Evolutionary conservation across 2,797 vertebrate species (phyloP).

Genomic region (Cottoperca gobio): DNA sequence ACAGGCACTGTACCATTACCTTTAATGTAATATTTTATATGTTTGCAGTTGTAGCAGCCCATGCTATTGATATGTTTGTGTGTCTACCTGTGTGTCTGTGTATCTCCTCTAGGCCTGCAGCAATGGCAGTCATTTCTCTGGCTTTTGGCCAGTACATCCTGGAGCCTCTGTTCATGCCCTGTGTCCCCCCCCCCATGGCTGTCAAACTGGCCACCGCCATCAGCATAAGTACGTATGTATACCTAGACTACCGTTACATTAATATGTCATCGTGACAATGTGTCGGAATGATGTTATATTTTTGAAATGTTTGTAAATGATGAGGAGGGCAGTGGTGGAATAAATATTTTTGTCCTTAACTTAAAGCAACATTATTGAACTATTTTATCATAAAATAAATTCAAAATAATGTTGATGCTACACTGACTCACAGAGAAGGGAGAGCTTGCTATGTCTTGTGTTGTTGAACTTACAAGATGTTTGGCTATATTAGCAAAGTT

Average conservation of each 20-base stretch:
- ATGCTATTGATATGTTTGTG: too few relatives aligned
- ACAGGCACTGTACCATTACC: neutral
- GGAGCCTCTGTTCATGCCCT: constrained; percentile 96
- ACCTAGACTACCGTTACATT: neutral
- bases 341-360: too few relatives aligned
- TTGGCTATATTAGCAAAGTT: too few relatives aligned
- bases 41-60: neutral
- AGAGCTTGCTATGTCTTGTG: too few relatives aligned
- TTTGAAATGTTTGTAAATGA: neutral
- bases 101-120: constrained; percentile 90
- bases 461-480: too few relatives aligned
- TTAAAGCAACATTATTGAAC: too few relatives aligned
- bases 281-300: neutral
- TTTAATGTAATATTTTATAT: neutral
- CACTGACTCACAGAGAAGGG: too few relatives aligned
- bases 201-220: constrained; percentile 92
- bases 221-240: constrained; percentile 93
- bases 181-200: constrained; percentile 89
- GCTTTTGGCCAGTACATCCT: constrained; percentile 96
- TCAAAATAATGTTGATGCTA: too few relatives aligned
- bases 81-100: constrained; percentile 30
- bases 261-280: neutral
- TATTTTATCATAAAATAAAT: too few relatives aligned
- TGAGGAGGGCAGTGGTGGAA: neutral
- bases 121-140: constrained; percentile 92